Base-by-base conservation (phyloP, 2,113 vertebrate genomes). In the Columba livia region DNA sequence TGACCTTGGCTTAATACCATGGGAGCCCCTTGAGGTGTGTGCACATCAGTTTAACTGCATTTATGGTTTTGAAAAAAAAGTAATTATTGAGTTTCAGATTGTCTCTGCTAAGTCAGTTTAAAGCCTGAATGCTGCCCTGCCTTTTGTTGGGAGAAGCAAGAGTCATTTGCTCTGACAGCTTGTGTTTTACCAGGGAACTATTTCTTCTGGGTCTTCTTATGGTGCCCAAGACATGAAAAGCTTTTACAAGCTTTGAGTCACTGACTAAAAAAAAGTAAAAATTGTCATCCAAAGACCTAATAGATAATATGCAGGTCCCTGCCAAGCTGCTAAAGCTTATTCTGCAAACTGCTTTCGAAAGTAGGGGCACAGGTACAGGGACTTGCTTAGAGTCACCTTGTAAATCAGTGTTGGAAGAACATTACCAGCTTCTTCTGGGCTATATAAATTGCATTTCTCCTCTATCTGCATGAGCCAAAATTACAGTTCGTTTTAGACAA, bases 21-120 rank as follows among this genome's bases (percentile, higher is more conserved):
- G 0, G 29, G 31, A 81, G 15, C 60, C 48, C n/a, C 62, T 70
- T 67, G 83, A 79, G 60, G 15, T 53, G 12, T 0, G 0, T 21
- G 24, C 21, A 73, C 17, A 84, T 53, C 69, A 69, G 56, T 90
- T 64, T 78, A 89, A 82, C 29, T 0, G 1, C 31, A 80, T 29
- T 67, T 70, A 9, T 0, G 0, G 11, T 64, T 94, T 91, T 50
- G 11, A 31, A 53, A 51, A 51, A 83, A 92, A 73, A 70, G 31
- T 66, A 69, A 86, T 67, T 86, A 78, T 21, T 70, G 48, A 81
- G 75, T 10, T 94, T 84, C 56, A 83, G 60, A 64, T 81, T 83
- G 67, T 69, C 73, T 75, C 80, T 28, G 32, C 23, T 87, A 93
- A 90, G 19, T 77, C 5, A 2, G 36, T 77, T 51, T 89, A 54